Evolutionary conservation across 2,797 vertebrate genomes (phyloP).

Genomic region (Myotis planiceps): DNA sequence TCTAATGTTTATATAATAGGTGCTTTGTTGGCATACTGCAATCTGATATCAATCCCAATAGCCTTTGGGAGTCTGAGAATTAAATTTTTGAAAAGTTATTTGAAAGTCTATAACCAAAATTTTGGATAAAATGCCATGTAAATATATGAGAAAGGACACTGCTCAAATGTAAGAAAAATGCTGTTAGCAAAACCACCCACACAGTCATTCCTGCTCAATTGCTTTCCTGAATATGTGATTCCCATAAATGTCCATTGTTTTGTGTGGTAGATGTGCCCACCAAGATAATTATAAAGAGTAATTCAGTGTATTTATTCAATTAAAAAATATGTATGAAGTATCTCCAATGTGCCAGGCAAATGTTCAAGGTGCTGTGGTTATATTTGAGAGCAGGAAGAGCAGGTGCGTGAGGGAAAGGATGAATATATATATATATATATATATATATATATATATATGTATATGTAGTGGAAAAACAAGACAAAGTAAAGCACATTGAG

Average conservation of each 20-base stretch:
- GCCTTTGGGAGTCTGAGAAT: background rate
- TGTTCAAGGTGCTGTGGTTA: background rate
- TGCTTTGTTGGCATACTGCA: background rate
- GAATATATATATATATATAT: background rate
- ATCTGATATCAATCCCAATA: background rate
- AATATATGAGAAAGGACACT: background rate
- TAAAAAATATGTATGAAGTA: background rate
- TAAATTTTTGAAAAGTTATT: conserved; percentile 1
- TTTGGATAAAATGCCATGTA: conserved; percentile 2
- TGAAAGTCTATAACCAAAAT: background rate
- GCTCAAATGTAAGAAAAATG: background rate
- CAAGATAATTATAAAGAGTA: background rate
- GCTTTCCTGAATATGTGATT: background rate
- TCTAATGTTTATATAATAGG: background rate
- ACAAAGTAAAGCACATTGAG: background rate
- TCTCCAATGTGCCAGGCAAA: background rate
- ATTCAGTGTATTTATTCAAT: background rate
- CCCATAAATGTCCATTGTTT: background rate
- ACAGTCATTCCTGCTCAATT: background rate
- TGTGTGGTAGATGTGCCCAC: background rate
- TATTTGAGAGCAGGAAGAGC: background rate
- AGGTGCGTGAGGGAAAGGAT: background rate
- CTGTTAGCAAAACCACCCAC: background rate
- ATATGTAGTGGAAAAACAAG: background rate
- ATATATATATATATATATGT: background rate